phyloP scores from a whole-genome alignment of 2,888 invertebrate genomes.

The Dicranocentrus wangi region DNA sequence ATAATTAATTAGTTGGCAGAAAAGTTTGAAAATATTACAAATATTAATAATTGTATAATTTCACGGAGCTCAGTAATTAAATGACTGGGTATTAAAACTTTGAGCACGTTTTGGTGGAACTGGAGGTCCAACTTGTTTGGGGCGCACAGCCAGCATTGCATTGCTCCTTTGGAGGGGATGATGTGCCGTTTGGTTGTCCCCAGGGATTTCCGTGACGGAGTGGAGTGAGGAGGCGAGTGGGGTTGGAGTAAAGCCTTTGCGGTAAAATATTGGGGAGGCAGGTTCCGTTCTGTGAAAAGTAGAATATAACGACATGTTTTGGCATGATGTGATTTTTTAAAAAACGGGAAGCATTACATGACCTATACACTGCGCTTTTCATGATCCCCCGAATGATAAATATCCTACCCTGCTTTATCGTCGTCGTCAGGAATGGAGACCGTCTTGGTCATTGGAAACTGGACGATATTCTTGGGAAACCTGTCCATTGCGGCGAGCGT shows the following conservation, averaged over 20 bases:
- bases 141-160: slow-evolving; percentile 14
- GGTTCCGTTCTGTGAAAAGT: slow-evolving; percentile 48
- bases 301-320: too few relatives aligned
- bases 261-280: slow-evolving; percentile 60
- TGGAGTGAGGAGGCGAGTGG: slow-evolving; percentile 43
- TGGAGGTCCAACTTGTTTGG: slow-evolving; percentile 32
- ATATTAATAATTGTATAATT: neutral
- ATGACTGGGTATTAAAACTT: slow-evolving; percentile 35
- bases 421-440: slow-evolving; percentile 26
- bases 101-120: slow-evolving; percentile 51
- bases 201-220: slow-evolving; percentile 49
- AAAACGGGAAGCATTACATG: too few relatives aligned
- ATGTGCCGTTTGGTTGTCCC: slow-evolving; percentile 21
- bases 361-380: too few relatives aligned
- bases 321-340: too few relatives aligned
- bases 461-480: slow-evolving; percentile 49
- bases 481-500: slow-evolving; percentile 43
- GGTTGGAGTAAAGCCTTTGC: slow-evolving; percentile 40
- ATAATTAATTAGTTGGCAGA: too few relatives aligned
- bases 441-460: slow-evolving; percentile 53
- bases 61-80: slow-evolving; percentile 9
- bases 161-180: slow-evolving; percentile 43
- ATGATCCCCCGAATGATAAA: too few relatives aligned
- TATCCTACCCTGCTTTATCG: slow-evolving; percentile 43
- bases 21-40: neutral